Base-by-base conservation (phyloP, 2,797 vertebrate species). In the Thripadectes ignobilis region DNA sequence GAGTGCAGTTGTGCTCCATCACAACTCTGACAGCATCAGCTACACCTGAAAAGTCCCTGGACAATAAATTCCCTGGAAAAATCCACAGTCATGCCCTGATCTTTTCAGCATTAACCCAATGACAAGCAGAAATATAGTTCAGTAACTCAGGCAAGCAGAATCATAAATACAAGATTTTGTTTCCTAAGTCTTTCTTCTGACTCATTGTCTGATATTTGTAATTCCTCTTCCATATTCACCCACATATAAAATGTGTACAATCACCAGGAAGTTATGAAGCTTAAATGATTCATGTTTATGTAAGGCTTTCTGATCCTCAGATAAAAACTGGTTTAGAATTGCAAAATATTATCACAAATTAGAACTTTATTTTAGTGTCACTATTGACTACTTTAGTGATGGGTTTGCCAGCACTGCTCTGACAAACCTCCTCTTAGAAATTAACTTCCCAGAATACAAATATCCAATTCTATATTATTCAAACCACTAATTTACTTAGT, bases 231-330 rank as follows among this genome's bases (percentile, higher is more conserved):
- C 61, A 84, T 27, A 7, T 46, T 95, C 94, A 93, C 96, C 94
- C 94, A 95, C 93, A 61, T 82, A 68, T 46, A 86, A 92, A 89
- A 81, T 74, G 55, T 90, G 80, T 82, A 85, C 73, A 90, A 96
- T 89, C 93, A 93, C 71, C 0, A 2, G 79, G 94, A 96, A 93
- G 92, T 93, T 94, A 81, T 7, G 65, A 94, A 74, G 80, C 68
- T 96, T 89, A 85, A 95, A 80, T 95, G 91, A 96, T 95, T 93
- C 95, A 88, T 96, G 92, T 95, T 96, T 96, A 90, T 95, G 86
- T 89, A 94, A 95, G 93, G 71, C 77, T 78, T 82, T 93, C 86
- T 26, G 80, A 96, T 90, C 85, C 88, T 86, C 92, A 87, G 63
- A 93, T 46, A 96, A 94, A 95, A 96, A 76, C 74, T 55, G 57